Percentiles rank a stretch among this genome's conserved stretches.
Evolutionary conservation across 2,797 vertebrate species (phyloP).

Genomic region (Acrossocheilus wenchowensis): DNA sequence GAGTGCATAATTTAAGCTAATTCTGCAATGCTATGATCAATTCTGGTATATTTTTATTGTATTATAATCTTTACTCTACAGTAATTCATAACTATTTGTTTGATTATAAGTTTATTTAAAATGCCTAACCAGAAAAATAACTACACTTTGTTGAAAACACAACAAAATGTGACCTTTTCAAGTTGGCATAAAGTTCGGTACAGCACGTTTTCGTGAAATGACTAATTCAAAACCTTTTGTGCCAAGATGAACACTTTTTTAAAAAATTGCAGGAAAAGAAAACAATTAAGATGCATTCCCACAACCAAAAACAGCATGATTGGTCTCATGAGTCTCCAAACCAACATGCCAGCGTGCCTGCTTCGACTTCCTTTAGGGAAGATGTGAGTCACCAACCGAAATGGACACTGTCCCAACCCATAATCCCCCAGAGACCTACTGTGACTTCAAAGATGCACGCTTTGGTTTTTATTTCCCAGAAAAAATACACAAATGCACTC

Average conservation of each 20-base stretch:
- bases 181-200: not conserved
- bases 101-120: not conserved
- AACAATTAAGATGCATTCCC: conserved; percentile 31
- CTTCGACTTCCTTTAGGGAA: conserved; percentile 61
- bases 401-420: conserved; percentile 52
- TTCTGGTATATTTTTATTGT: not conserved
- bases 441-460: conserved; percentile 61
- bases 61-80: not conserved
- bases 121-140: not conserved
- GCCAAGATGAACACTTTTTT: not conserved
- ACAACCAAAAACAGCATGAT: conserved; percentile 12
- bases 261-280: not conserved
- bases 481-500: conserved; percentile 32
- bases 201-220: not conserved
- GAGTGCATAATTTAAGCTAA: not conserved
- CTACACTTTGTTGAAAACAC: not conserved
- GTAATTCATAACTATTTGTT: not conserved
- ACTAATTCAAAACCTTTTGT: not conserved
- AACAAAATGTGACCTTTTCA: not conserved
- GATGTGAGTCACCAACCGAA: conserved; percentile 71
- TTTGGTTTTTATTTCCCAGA: conserved; percentile 46
- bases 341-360: conserved; percentile 43
- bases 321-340: conserved; percentile 49
- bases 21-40: not conserved
- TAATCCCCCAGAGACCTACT: conserved; percentile 59